Conservation (phyloP, 1,140 invertebrate species). For the Notospermus geniculatus region DNA sequence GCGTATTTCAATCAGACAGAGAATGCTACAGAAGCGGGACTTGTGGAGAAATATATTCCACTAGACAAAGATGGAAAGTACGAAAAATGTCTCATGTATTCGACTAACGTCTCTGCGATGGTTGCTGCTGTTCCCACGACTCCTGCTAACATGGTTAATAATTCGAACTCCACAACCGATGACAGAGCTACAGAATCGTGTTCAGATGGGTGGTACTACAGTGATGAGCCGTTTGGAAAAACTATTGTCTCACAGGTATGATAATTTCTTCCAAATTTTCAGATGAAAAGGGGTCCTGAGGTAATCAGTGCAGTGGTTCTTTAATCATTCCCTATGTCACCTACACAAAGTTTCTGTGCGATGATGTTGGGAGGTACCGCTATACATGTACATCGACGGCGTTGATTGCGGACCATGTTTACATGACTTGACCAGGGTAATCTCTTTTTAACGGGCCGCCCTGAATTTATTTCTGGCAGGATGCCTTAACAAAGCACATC, state of each 20-base stretch:
- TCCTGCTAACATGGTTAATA: no score
- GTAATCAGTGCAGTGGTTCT: no score
- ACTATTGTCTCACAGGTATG: neutral
- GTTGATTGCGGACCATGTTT: no score
- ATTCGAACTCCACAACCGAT: neutral
- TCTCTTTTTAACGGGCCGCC: no score
- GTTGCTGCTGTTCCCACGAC: neutral
- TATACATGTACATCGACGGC: no score
- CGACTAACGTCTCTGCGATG: neutral
- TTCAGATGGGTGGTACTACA: conserved; percentile 13
- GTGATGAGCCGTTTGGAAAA: conserved; percentile 16
- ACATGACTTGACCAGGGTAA: no score
- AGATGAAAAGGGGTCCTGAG: no score
- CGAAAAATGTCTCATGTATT: neutral
- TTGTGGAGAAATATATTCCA: neutral
- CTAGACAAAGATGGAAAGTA: neutral
- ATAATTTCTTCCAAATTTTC: conserved; percentile 15
- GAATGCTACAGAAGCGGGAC: neutral
- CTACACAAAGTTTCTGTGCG: no score
- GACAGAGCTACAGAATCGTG: neutral
- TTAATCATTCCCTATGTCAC: no score
- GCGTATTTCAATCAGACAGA: neutral
- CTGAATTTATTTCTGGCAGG: no score
- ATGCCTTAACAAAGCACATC: no score
- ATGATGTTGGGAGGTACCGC: no score